These are phyloP conservation scores for Coptodon bakossiorum DNA, from an alignment of 2,113 vertebrate species.

Conservation along the genomic window DNA sequence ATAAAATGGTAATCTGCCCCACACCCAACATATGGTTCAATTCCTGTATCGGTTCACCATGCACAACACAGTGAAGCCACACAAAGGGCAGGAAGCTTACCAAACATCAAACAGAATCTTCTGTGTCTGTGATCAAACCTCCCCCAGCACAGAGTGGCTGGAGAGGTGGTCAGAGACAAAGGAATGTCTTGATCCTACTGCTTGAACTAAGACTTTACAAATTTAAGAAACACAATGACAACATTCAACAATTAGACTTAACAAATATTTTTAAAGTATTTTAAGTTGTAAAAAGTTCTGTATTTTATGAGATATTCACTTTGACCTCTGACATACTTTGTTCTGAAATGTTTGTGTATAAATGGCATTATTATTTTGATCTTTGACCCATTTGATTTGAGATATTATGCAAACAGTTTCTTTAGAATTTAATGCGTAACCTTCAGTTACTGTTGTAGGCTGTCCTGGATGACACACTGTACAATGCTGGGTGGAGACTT, in stretches of 20 bases:
- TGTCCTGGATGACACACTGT: neutral
- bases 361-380: rapidly evolving
- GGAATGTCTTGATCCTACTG: rapidly evolving
- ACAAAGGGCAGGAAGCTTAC: neutral
- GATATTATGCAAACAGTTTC: neutral
- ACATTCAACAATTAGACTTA: neutral
- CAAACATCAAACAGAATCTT: neutral
- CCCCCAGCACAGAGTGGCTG: rapidly evolving
- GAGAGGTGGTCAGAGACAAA: neutral
- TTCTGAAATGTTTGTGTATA: neutral
- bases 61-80: rapidly evolving
- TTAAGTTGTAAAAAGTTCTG: rapidly evolving
- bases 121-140: rapidly evolving
- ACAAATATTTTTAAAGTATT: neutral
- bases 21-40: no score
- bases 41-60: neutral
- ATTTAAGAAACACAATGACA: neutral
- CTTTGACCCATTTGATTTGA: neutral
- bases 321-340: neutral
- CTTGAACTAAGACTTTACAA: neutral
- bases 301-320: neutral
- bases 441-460: neutral
- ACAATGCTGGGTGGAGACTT: neutral
- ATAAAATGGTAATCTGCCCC: rapidly evolving
- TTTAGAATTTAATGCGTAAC: neutral